phyloP scores from a whole-genome alignment of 2,797 vertebrate genomes.

The Buphagus erythrorhynchus region DNA sequence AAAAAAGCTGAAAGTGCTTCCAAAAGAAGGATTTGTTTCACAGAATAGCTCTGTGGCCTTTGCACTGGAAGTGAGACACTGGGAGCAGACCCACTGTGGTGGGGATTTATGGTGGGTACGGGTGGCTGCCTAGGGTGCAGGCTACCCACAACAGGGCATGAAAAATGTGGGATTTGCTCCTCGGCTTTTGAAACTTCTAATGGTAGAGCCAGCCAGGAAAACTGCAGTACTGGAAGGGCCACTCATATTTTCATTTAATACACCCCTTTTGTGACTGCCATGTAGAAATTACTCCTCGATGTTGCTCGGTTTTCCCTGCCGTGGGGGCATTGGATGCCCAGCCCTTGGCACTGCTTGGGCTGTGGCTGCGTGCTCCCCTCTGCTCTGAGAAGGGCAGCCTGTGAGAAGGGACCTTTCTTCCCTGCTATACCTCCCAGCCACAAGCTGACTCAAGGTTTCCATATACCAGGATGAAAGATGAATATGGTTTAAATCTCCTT shows the following conservation, averaged over 20 bases:
- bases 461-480: not conserved
- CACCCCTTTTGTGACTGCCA: not conserved
- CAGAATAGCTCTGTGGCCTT: not conserved
- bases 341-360: not conserved
- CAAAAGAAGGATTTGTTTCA: not conserved
- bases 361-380: not conserved
- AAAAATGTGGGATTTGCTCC: not conserved
- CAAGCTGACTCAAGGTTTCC: not conserved
- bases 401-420: not conserved
- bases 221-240: not conserved
- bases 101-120: not conserved
- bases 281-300: not conserved
- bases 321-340: not conserved
- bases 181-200: not conserved
- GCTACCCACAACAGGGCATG: not conserved
- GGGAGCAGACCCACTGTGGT: not conserved
- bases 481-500: slow-evolving; percentile 4
- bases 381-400: not conserved
- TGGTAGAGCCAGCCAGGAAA: not conserved
- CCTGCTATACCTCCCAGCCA: not conserved
- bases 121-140: not conserved
- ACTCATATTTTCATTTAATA: not conserved
- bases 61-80: not conserved
- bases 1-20: not conserved
- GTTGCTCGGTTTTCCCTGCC: accelerated